Evolutionary conservation across 1,140 invertebrate species (phyloP).

Genomic region (Patella vulgata): DNA sequence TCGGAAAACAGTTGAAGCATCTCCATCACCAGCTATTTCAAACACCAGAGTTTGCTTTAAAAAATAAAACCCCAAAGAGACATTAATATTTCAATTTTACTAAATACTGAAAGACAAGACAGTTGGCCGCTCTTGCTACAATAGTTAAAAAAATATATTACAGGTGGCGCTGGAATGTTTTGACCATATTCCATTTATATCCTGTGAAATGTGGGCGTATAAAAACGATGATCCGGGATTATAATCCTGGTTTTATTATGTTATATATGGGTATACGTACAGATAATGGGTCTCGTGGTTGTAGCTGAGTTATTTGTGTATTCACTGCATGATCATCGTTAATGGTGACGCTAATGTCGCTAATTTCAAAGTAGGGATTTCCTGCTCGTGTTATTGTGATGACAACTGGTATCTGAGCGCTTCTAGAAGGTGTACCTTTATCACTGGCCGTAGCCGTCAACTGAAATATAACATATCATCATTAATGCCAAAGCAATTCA

Average conservation of each 20-base stretch:
- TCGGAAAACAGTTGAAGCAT: constrained; percentile 33
- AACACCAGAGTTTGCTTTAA: constrained; percentile 31
- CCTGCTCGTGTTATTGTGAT: constrained; percentile 33
- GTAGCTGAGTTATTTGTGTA: constrained; percentile 19
- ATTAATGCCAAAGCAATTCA: too few species aligned
- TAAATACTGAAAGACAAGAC: too few species aligned
- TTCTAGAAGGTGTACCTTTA: constrained; percentile 28
- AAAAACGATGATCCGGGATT: too few species aligned
- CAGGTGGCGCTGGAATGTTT: background rate
- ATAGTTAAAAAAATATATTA: too few species aligned
- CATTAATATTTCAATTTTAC: background rate
- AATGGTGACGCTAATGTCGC: constrained; percentile 25
- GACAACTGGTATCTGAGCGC: constrained; percentile 19
- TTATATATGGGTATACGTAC: too few species aligned
- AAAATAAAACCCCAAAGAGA: constrained; percentile 2
- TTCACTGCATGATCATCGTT: constrained; percentile 24
- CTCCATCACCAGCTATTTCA: constrained; percentile 38
- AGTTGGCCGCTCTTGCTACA: too few species aligned
- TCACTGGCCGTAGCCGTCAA: constrained; percentile 37
- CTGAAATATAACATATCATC: constrained; percentile 26
- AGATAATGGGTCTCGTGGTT: constrained; percentile 34
- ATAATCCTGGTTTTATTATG: too few species aligned
- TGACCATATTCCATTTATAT: too few species aligned
- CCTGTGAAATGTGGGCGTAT: too few species aligned
- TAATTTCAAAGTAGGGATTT: constrained; percentile 21